These are phyloP conservation scores for Pammene aurita DNA, from an alignment of 2,888 invertebrate genomes.

Conservation along the genomic window DNA sequence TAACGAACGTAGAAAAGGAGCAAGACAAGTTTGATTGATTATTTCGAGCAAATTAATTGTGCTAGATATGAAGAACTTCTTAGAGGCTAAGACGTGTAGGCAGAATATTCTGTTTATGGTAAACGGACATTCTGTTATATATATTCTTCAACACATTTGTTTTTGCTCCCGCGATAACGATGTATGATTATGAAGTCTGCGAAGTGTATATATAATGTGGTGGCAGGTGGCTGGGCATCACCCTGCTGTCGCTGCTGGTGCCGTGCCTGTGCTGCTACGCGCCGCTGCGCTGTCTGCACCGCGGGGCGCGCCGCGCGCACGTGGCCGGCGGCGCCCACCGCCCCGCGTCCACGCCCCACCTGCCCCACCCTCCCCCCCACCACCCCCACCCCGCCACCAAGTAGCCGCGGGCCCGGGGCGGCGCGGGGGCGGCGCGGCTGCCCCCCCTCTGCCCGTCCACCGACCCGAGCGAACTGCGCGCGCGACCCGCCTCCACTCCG, in stretches of 20 bases:
- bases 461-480: slow-evolving; percentile 32
- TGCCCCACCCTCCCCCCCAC: neutral
- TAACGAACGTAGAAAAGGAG: too few relatives aligned
- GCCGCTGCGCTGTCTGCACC: slow-evolving; percentile 92
- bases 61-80: too few relatives aligned
- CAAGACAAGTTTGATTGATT: too few relatives aligned
- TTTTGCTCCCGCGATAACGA: too few relatives aligned
- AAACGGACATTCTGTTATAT: too few relatives aligned
- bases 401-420: slow-evolving; percentile 2
- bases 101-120: too few relatives aligned
- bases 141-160: too few relatives aligned
- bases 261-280: slow-evolving; percentile 98
- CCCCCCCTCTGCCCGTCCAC: neutral
- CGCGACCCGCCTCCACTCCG: too few relatives aligned
- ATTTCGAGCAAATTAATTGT: too few relatives aligned
- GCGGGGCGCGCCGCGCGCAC: slow-evolving; percentile 90
- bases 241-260: slow-evolving; percentile 92
- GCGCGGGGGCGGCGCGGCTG: slow-evolving; percentile 43
- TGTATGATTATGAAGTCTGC: too few relatives aligned
- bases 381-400: neutral
- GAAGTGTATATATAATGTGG: neutral
- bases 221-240: slow-evolving; percentile 90
- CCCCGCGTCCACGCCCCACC: slow-evolving; percentile 55
- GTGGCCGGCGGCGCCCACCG: slow-evolving; percentile 92
- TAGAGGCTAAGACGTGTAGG: too few relatives aligned